Conservation (phyloP, 2,888 invertebrate genomes). For the Fissipunctia ypsillon region DNA sequence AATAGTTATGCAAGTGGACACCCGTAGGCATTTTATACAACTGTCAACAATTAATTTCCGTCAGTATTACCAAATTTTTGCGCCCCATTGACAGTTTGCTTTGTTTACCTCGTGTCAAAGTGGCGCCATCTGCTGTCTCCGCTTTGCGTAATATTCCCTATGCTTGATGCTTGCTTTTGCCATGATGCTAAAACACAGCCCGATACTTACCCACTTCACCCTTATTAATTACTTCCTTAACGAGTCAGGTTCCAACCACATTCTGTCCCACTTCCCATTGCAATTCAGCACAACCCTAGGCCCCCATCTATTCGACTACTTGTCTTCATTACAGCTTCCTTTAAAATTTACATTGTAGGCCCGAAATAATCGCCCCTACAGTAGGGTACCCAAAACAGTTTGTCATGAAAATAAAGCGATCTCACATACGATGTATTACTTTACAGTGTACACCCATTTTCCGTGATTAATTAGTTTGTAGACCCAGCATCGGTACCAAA, state of each 20-base stretch:
- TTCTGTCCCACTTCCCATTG: neutral
- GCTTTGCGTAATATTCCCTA: no score
- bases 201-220: neutral
- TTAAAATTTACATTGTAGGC: constrained; percentile 36
- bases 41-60: no score
- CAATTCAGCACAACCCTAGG: constrained; percentile 22
- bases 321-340: constrained; percentile 28
- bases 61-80: no score
- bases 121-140: no score
- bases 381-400: constrained; percentile 51
- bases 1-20: no score
- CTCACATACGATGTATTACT: constrained; percentile 31
- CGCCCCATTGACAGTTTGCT: no score
- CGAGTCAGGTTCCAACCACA: neutral
- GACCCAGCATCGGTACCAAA: constrained; percentile 1
- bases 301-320: constrained; percentile 24
- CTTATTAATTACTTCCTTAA: constrained; percentile 21
- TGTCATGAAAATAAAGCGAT: constrained; percentile 58
- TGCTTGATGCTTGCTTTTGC: no score
- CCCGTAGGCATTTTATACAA: no score
- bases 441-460: constrained; percentile 27
- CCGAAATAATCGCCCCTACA: constrained; percentile 22
- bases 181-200: neutral
- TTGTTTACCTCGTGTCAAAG: no score
- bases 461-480: constrained; percentile 57